phyloP scores from a whole-genome alignment of 2,797 vertebrate species.

The Enteromius unitaeniatus region DNA sequence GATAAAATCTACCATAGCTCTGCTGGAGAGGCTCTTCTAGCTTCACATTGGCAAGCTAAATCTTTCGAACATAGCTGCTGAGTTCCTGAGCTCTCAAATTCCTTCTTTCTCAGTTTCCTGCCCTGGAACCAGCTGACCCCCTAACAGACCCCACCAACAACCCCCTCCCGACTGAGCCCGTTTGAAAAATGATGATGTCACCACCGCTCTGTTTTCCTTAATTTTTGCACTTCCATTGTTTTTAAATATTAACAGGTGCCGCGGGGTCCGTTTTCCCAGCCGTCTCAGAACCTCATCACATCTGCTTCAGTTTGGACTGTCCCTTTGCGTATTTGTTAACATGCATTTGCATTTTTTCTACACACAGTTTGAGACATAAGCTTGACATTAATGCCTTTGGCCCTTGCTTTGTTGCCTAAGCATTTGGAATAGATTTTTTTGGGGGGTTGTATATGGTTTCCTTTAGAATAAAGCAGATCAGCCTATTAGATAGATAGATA shows the following conservation, averaged over 20 bases:
- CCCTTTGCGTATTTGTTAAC: constrained; percentile 73
- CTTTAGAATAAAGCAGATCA: neutral
- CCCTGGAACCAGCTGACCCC: constrained; percentile 62
- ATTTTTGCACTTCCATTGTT: constrained; percentile 66
- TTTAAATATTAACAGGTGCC: constrained; percentile 78
- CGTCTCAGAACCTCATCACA: constrained; percentile 70
- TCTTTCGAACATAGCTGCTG: constrained; percentile 76
- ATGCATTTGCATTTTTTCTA: constrained; percentile 74
- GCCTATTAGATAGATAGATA: neutral
- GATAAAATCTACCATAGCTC: constrained; percentile 7
- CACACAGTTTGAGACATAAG: constrained; percentile 65
- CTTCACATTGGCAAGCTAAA: constrained; percentile 68
- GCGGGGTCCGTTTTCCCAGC: constrained; percentile 54
- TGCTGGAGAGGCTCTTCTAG: constrained; percentile 56
- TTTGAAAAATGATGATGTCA: constrained; percentile 81
- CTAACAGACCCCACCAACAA: constrained; percentile 73
- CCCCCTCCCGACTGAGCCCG: constrained; percentile 65
- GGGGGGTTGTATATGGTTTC: neutral
- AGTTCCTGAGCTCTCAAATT: constrained; percentile 79
- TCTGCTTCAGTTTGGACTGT: constrained; percentile 78
- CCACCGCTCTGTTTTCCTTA: constrained; percentile 62
- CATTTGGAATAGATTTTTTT: neutral
- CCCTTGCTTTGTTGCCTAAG: constrained; percentile 57
- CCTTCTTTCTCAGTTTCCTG: constrained; percentile 79
- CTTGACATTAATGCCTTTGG: constrained; percentile 75